Evolutionary conservation across 2,113 vertebrate genomes (phyloP), one percentile per base, ranked within the genome.

Genomic region (Hippocampus abdominalis): DNA sequence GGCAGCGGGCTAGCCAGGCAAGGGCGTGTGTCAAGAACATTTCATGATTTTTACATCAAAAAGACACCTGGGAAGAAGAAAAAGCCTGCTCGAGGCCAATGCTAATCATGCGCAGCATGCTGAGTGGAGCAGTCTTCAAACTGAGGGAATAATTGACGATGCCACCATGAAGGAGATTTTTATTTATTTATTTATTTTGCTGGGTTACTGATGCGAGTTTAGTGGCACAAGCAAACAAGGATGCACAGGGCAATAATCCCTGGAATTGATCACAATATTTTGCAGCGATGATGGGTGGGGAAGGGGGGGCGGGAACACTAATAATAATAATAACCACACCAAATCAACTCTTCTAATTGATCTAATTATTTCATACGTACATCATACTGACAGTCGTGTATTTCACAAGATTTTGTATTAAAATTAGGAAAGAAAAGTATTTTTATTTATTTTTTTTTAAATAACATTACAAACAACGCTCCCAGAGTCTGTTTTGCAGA

Each of bases 41-140:
- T 64, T 46, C 63, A 10, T 80, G 78, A 85, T 84, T 86, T 83
- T 79, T 76, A 86, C 82, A 84, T 89, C 88, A 89, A 87, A 89
- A 84, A 83, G 81, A 83, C 21, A 79, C 80, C 75, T 87, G 72
- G 42, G 87, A 86, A 82, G 83, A 83, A 74, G 76, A 68, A 59
- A 59, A 18, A 59, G 27, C 25, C 51, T 27, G 72, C 71, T 65
- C 13, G 12, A 13, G 64, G 71, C 70, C 54, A 80, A 82, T 68
- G 77, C 75, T 84, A 79, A 85, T 88, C 75, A 71, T 2, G 29
- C 27, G 4, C 29, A 32, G 57, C 56, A 68, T 16, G n/a, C 11
- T n/a, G 64, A 39, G 64, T 25, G 49, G 48, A 64, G 40, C 56
- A 76, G 39, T 20, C 46, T 75, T 68, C 66, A 23, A 68, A 54